Conservation (phyloP, 2,888 invertebrate species). For the Xestoiulus laeticollis region DNA sequence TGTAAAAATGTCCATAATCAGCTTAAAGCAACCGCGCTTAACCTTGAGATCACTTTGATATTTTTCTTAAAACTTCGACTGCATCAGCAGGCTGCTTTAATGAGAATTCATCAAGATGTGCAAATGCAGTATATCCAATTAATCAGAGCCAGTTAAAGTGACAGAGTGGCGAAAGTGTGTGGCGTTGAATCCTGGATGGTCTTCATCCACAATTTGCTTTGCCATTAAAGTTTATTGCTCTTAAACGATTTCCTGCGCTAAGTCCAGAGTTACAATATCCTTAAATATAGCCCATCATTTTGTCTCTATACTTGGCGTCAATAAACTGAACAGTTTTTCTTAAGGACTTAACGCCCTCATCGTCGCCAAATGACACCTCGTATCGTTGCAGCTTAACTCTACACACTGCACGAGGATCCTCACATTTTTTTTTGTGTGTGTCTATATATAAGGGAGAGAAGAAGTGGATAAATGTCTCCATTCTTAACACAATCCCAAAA, state of each 20-base stretch:
- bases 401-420: neutral
- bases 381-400: conserved; percentile 16
- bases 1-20: no score
- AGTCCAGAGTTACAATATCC: conserved; percentile 31
- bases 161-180: neutral
- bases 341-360: conserved; percentile 29
- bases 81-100: no score
- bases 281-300: conserved; percentile 37
- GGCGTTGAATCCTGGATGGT: neutral
- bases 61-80: no score
- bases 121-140: neutral
- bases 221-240: conserved; percentile 49
- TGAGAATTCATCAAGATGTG: no score
- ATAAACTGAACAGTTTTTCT: conserved; percentile 37
- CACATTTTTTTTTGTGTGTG: neutral
- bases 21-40: no score
- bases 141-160: neutral
- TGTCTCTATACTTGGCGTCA: conserved; percentile 21
- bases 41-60: no score
- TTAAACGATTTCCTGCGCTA: conserved; percentile 38
- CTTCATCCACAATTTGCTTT: conserved; percentile 46
- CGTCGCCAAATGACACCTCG: conserved; percentile 33
- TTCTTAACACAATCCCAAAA: conserved; percentile 30
- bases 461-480: conserved; percentile 27
- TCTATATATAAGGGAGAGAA: no score